These are phyloP conservation scores for Cotesia congregata DNA, from an alignment of 2,888 invertebrate species.

Conservation along the genomic window DNA sequence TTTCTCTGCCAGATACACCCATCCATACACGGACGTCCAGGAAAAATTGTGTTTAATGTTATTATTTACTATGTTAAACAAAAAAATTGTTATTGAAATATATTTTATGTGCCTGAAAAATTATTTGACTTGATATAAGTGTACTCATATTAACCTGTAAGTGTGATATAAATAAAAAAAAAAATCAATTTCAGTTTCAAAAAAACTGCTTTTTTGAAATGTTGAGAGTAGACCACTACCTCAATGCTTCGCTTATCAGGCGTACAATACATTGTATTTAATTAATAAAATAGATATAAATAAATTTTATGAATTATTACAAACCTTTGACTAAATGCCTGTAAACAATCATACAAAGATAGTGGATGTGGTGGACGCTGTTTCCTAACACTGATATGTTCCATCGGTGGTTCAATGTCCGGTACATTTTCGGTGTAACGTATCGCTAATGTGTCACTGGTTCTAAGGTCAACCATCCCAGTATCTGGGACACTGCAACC, in stretches of 20 bases:
- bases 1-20: too few species aligned
- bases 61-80: too few species aligned
- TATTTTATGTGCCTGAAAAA: too few species aligned
- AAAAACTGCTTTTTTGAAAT: too few species aligned
- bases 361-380: slow-evolving; percentile 72
- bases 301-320: slow-evolving; percentile 11
- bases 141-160: too few species aligned
- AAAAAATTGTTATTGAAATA: too few species aligned
- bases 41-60: not conserved
- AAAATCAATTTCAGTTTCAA: too few species aligned
- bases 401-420: slow-evolving; percentile 65
- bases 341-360: slow-evolving; percentile 75
- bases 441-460: slow-evolving; percentile 73
- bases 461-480: slow-evolving; percentile 72
- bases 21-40: too few species aligned
- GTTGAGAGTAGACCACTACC: too few species aligned
- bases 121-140: too few species aligned
- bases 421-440: slow-evolving; percentile 68
- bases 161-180: too few species aligned
- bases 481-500: slow-evolving; percentile 73
- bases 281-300: not conserved
- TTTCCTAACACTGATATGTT: slow-evolving; percentile 72
- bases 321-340: slow-evolving; percentile 76
- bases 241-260: too few species aligned
- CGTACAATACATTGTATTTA: not conserved